These are phyloP conservation scores for Leptonema lineaticorne DNA, from an alignment of 1,140 invertebrate species.

Conservation along the genomic window DNA sequence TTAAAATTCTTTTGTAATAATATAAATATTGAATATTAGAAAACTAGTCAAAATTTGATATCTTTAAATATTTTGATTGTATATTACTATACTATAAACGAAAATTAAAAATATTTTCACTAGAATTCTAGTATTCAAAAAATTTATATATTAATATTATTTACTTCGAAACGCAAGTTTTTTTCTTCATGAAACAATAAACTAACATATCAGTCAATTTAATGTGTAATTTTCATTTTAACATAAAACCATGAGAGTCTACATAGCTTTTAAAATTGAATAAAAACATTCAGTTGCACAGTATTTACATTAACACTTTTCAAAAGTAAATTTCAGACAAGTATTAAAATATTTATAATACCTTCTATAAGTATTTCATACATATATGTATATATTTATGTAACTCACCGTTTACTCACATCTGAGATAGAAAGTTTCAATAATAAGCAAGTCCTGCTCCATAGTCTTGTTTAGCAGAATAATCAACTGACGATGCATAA, in stretches of 20 bases:
- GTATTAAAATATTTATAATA: conserved; percentile 1
- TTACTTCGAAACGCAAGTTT: no score
- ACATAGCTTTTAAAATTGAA: not conserved
- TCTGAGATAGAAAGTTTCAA: not conserved
- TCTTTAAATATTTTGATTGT: no score
- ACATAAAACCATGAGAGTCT: conserved; percentile 10
- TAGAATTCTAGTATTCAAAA: no score
- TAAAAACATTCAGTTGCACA: not conserved
- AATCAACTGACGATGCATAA: conserved; percentile 13
- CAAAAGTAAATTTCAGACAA: not conserved
- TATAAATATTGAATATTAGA: no score
- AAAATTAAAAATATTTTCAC: no score
- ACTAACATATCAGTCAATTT: conserved; percentile 3
- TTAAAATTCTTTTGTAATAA: no score
- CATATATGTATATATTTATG: not conserved
- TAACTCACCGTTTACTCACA: conserved; percentile 13
- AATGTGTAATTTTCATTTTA: not conserved
- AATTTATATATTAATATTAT: no score
- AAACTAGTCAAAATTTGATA: no score
- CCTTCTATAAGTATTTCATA: no score
- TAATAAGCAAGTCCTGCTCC: conserved; percentile 20
- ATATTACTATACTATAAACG: no score
- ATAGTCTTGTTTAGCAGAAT: conserved; percentile 18
- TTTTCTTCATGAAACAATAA: not conserved
- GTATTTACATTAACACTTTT: not conserved